Percentiles rank a stretch among this genome's conserved stretches.
Evolutionary conservation across 2,113 vertebrate genomes (phyloP).

Genomic region (Ibidorhyncha struthersii): DNA sequence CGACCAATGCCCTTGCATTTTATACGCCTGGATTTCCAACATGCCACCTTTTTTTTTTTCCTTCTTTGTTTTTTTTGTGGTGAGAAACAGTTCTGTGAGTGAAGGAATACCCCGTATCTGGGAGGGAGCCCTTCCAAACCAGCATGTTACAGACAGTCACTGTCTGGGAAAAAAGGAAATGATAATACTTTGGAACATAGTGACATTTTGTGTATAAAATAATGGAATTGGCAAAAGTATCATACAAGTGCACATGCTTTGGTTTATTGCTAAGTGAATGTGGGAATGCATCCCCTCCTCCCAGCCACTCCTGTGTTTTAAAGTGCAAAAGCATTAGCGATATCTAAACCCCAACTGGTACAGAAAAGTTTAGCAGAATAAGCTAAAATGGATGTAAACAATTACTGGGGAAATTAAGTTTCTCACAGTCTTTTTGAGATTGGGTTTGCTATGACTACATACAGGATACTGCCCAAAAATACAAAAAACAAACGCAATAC

Average conservation of each 20-base stretch:
- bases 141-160: conserved; percentile 9
- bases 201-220: conserved; percentile 68
- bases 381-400: conserved; percentile 54
- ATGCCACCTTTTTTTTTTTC: background rate
- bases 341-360: conserved; percentile 19
- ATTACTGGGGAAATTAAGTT: conserved; percentile 39
- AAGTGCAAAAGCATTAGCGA: conserved; percentile 17
- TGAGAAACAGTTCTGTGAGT: conserved; percentile 47
- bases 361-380: conserved; percentile 42
- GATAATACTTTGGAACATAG: conserved; percentile 56
- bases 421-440: conserved; percentile 57
- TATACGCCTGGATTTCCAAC: background rate
- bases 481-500: background rate
- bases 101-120: conserved; percentile 37
- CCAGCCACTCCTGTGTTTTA: conserved; percentile 7
- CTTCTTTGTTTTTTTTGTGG: background rate
- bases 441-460: conserved; percentile 36
- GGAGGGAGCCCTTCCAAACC: conserved; percentile 36
- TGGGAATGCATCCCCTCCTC: conserved; percentile 38
- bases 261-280: conserved; percentile 48
- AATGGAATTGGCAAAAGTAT: conserved; percentile 54
- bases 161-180: conserved; percentile 62
- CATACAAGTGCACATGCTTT: conserved; percentile 12
- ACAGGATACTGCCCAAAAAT: background rate
- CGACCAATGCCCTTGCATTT: conserved; percentile 6